phyloP scores from a whole-genome alignment of 1,140 invertebrate species.

The Formica selysi region DNA sequence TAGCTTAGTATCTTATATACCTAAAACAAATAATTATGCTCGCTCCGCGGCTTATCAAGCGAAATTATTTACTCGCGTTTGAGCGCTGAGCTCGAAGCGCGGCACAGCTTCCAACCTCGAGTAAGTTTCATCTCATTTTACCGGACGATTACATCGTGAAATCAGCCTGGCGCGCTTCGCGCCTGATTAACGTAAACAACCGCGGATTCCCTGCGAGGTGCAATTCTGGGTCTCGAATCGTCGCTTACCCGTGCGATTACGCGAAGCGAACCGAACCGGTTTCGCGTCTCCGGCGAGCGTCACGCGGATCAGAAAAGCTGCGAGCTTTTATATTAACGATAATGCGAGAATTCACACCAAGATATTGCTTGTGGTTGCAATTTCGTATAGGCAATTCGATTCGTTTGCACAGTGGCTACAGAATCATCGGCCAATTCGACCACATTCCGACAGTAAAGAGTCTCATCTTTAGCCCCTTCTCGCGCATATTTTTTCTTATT shows the following conservation, averaged over 20 bases:
- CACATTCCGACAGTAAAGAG: neutral
- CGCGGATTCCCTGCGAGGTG: conserved; percentile 13
- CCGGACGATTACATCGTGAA: conserved; percentile 50
- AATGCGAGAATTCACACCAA: conserved; percentile 40
- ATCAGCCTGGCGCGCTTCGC: conserved; percentile 50
- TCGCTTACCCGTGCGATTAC: conserved; percentile 30
- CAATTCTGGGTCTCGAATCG: conserved; percentile 18
- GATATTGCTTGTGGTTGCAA: neutral
- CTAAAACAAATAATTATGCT: conserved; percentile 38
- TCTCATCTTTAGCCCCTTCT: neutral
- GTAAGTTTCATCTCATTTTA: conserved; percentile 11
- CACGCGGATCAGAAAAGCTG: conserved; percentile 14
- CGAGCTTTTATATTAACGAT: conserved; percentile 24
- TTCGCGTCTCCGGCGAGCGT: neutral
- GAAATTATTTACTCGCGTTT: conserved; percentile 36
- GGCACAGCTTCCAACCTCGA: neutral
- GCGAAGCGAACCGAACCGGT: conserved; percentile 32
- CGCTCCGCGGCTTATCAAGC: conserved; percentile 14
- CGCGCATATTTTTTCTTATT: conserved; percentile 8
- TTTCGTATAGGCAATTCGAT: neutral
- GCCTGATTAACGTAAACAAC: conserved; percentile 43
- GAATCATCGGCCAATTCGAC: neutral
- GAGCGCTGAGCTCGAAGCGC: neutral
- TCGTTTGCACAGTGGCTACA: neutral
- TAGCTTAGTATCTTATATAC: conserved; percentile 2